Base-by-base conservation (phyloP, 2,888 invertebrate genomes). In the Microctonus brassicae region DNA sequence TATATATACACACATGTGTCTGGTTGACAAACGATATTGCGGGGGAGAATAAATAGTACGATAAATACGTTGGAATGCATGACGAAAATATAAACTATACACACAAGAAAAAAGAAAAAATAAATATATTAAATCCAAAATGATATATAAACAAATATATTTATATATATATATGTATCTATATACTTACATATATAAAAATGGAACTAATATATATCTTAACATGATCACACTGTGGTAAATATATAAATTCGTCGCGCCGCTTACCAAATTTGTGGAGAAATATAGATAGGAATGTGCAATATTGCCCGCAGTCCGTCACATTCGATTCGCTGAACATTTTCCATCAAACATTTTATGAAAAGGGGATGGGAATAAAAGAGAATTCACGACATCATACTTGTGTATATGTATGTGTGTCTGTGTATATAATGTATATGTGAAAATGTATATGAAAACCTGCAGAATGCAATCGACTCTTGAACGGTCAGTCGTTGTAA, bases 221-320 rank as follows among this genome's bases (percentile, higher is more conserved):
- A 29, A 11, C 13, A 13, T 29, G 4, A 2, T 13, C 24, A 10
- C 55, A 26, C 20, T 52, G 24, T 24, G 13, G 24, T 20, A 55
- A 55, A n/a, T n/a, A 47, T 47, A 17, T 13, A 53, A 17, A 34
- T 26, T 53, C 20, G 17, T 68, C 42, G 53, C 22, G 65, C 20
- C 55, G 71, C 72, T 75, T 71, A 70, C 73, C 73, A 70, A 75
- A 77, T 77, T 75, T 64, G 67, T 70, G 75, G 71, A 76, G 72
- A n/a, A n/a, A n/a, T n/a, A n/a, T n/a, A 77, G 81, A 78, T 73
- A 81, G 82, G 84, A 85, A 85, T 85, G 84, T 78, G 79, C 84
- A 84, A 86, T 84, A 86, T 84, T 81, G 81, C 78, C 79, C 78
- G 83, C 81, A 82, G 81, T 86, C 82, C 82, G 86, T 86, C 85